These are phyloP conservation scores for Eulemur rufifrons DNA, from an alignment of 2,113 vertebrate genomes.

Conservation along the genomic window DNA sequence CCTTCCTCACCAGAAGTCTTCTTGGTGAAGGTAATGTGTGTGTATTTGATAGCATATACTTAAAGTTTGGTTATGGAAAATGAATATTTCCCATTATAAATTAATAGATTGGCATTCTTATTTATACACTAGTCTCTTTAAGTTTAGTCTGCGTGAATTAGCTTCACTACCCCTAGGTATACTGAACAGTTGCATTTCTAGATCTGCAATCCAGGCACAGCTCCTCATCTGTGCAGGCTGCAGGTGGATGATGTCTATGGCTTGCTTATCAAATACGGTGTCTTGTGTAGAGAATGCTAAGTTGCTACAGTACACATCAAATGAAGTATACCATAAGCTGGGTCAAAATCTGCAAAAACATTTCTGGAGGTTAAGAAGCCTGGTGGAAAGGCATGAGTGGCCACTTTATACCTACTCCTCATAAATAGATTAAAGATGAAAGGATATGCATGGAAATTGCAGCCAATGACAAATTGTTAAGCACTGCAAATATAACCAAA, in stretches of 20 bases:
- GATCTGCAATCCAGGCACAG: neutral
- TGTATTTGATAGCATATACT: neutral
- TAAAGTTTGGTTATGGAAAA: constrained; percentile 25
- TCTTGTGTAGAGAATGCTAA: neutral
- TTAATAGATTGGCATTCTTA: neutral
- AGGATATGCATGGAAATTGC: constrained; percentile 7
- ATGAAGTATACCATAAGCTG: neutral
- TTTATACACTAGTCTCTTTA: neutral
- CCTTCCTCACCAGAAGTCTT: neutral
- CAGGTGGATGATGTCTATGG: neutral
- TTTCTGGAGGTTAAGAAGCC: neutral
- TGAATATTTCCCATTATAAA: neutral
- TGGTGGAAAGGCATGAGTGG: neutral
- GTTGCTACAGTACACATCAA: neutral
- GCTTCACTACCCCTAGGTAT: neutral
- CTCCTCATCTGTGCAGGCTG: neutral
- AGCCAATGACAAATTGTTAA: constrained; percentile 47
- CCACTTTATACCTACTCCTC: neutral
- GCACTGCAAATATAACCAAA: constrained; percentile 46
- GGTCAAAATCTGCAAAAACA: neutral
- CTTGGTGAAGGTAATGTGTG: too few species aligned
- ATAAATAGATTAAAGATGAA: constrained; percentile 5
- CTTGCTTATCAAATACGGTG: constrained; percentile 2
- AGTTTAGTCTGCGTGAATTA: neutral
- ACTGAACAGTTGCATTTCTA: neutral